These are phyloP conservation scores for Tamandua tetradactyla DNA, from an alignment of 2,797 vertebrate genomes.

Conservation along the genomic window DNA sequence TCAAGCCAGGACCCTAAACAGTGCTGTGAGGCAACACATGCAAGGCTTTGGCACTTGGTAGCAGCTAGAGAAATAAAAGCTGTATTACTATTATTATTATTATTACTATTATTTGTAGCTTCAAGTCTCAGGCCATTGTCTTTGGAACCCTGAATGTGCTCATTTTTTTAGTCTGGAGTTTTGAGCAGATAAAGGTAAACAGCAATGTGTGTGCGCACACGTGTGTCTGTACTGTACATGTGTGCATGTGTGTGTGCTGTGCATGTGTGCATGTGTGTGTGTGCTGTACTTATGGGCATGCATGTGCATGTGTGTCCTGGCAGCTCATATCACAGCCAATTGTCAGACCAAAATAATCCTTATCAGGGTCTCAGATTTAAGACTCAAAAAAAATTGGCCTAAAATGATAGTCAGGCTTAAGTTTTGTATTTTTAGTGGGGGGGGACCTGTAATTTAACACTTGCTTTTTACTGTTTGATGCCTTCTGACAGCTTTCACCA, in stretches of 20 bases:
- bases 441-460: background rate
- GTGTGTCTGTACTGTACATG: no score
- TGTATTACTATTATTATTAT: no score
- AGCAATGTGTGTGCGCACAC: background rate
- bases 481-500: background rate
- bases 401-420: background rate
- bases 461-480: background rate
- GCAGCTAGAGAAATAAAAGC: background rate
- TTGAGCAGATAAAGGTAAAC: background rate
- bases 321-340: background rate
- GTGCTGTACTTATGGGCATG: no score
- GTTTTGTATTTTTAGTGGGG: background rate
- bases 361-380: background rate
- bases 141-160: background rate
- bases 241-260: no score
- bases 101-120: no score
- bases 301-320: background rate
- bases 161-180: background rate
- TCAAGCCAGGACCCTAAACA: background rate
- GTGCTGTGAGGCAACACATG: fast-evolving
- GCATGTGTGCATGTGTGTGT: no score
- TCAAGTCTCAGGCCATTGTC: no score
- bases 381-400: background rate
- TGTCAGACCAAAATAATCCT: background rate
- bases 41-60: background rate